Base-by-base conservation (phyloP, 2,888 invertebrate genomes). In the Schizaphis graminum region DNA sequence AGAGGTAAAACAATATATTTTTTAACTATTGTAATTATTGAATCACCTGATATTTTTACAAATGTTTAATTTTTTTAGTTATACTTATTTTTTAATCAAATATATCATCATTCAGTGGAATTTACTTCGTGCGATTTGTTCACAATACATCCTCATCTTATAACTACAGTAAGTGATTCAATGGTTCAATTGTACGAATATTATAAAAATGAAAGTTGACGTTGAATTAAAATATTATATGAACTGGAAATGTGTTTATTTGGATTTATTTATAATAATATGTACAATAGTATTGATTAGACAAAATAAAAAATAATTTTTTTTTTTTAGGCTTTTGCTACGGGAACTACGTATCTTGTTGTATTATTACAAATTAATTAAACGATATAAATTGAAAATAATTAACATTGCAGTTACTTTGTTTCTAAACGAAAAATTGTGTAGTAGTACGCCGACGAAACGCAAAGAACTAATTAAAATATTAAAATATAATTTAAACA, bases 101-200 rank as follows among this genome's bases (percentile, higher is more conserved):
- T 95, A 56, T 95, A 95, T 44, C 95, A 95, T 94, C 95, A 95
- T 86, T 95, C 95, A 56, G 95, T 95, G 84, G 95, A 95, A 49
- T 96, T 96, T 87, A 95, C 95, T 44, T 95, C 95, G 11, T 95
- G 95, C 53, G 95, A 95, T 61, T 95, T 95, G 89, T 95, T 96
- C 49, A 94, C 95, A 10, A 94, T 96, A 11, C 95, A 96, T 94
- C 95, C 95, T 21, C 95, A 95, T 85, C 94, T 96, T 7, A 94
- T 96, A 35, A 95, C 95, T 94, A 95, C 95, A 95, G 96, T 96
- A 94, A 95, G 95, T 95, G 26, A 57, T 57, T 57, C 57, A 26
- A 57, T 7, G 8, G 35, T 21, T 77, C 16, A n/a, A 35, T 8
- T 35, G 11, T 67, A 67, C n/a, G 4, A n/a, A n/a, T 67, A 67